Evolutionary conservation across 2,888 invertebrate genomes (phyloP), one percentile per base, ranked within the genome.

Genomic region (Lomographa bimaculata): DNA sequence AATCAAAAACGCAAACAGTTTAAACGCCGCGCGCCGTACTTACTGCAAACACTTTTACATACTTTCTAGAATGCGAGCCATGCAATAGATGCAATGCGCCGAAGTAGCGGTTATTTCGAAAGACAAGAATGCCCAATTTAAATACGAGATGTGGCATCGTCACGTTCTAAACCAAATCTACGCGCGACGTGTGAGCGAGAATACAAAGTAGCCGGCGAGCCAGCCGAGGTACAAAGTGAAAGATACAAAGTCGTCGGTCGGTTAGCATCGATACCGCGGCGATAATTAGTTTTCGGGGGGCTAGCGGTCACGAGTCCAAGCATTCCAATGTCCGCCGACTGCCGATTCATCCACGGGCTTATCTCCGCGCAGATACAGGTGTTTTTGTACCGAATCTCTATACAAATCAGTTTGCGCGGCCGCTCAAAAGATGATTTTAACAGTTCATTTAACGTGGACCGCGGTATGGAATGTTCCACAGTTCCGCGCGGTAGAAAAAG

Each of bases 261-360:
- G 50, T 56, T 55, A 62, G 54, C 64, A 65, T 60, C 60, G 57
- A 56, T 69, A 65, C 61, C 60, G 54, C 58, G 50, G 53, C 67
- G 74, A 72, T 79, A 81, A 82, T 82, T 79, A 78, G 71, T 79
- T 78, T 76, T 76, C 71, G 75, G 64, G 67, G 67, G 67, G 64
- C 60, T 60, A 67, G 60, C 70, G 65, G 75, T 78, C 81, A 80
- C 80, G 80, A 79, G 68, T 60, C 60, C 60, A 54, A 56, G 66
- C 77, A 81, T 81, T 80, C 79, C 82, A 37, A 64, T 53, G 64
- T n/a, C n/a, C n/a, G n/a, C n/a, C n/a, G 63, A 68, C 57, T 71
- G 76, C 65, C 76, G 73, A 81, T 75, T 80, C 82, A 80, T 79
- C 72, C 64, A 60, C 60, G 54, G 56, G 64, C 69, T 73, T 68